Evolutionary conservation across 2,113 vertebrate species (phyloP), one percentile per base, ranked within the genome.

Genomic region (Stegostoma tigrinum): DNA sequence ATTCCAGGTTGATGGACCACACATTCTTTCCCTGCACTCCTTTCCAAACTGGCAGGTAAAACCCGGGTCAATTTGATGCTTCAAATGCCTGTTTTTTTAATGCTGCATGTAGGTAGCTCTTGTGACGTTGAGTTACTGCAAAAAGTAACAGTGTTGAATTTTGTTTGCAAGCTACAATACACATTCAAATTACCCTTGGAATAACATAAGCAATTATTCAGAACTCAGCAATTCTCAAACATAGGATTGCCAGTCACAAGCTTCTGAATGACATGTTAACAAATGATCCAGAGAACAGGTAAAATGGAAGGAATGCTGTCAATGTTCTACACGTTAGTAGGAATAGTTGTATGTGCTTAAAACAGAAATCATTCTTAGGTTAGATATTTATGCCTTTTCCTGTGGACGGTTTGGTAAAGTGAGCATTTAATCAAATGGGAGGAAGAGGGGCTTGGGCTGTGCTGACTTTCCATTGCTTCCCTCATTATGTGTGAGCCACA

Each of bases 161-260:
- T 89, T 70, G 45, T 38, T 94, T 45, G 8, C 66, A 94, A 94
- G 38, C 93, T 70, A 38, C 8, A 27, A 70, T 70, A 19, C 70
- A 5, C 7, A 70, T 94, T 94, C n/a, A 48, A 94, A 21, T 5
- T 68, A 94, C 12, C n/a, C 66, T 42, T 21, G 0, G n/a, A 38
- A 10, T 48, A 94, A 38, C 45, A 70, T 48, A 94, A 52, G 15
- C 3, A 90, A 67, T 70, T 94, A 68, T 94, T 94, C 93, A 45
- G 93, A 12, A 48, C 10, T 91, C 21, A 45, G 23, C 66, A 94
- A 45, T 68, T 94, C 66, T 94, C 6, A 34, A 90, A 61, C 55
- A 52, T 94, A 94, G n/a, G 67, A 68, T 94, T 94, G 66, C 66
- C 42, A 68, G 64, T 94, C 30, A 68, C 30, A 94, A 38, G 64